Evolutionary conservation across 1,140 invertebrate species (phyloP).

Genomic region (Lepidotrigona ventralis): DNA sequence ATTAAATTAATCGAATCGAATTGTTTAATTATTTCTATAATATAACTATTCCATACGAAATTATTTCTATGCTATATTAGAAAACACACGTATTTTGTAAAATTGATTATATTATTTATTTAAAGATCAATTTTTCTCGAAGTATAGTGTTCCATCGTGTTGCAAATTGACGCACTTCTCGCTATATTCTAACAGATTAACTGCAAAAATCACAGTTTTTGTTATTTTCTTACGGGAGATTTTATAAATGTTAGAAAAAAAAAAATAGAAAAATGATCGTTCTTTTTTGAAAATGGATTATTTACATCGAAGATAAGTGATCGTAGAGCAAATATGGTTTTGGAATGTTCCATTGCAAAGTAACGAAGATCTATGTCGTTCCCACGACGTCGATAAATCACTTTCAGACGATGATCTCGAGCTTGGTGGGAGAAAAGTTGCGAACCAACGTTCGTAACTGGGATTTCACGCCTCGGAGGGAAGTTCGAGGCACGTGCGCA

Average conservation of each 20-base stretch:
- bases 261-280: neutral
- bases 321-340: neutral
- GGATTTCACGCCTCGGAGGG: neutral
- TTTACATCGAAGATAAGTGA: neutral
- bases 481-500: neutral
- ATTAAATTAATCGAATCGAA: too few species aligned
- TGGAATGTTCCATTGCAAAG: neutral
- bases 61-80: too few species aligned
- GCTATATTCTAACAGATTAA: too few species aligned
- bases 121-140: too few species aligned
- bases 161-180: too few species aligned
- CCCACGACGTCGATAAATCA: conserved; percentile 9
- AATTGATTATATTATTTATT: too few species aligned
- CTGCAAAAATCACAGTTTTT: too few species aligned
- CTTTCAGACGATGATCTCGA: conserved; percentile 1
- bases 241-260: neutral
- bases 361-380: neutral
- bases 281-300: neutral
- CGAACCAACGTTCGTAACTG: neutral
- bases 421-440: conserved; percentile 14
- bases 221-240: neutral
- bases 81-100: too few species aligned
- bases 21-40: too few species aligned
- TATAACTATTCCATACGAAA: too few species aligned
- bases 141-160: too few species aligned